Evolutionary conservation across 2,113 vertebrate species (phyloP).

Genomic region (Pelvicachromis taeniatus): DNA sequence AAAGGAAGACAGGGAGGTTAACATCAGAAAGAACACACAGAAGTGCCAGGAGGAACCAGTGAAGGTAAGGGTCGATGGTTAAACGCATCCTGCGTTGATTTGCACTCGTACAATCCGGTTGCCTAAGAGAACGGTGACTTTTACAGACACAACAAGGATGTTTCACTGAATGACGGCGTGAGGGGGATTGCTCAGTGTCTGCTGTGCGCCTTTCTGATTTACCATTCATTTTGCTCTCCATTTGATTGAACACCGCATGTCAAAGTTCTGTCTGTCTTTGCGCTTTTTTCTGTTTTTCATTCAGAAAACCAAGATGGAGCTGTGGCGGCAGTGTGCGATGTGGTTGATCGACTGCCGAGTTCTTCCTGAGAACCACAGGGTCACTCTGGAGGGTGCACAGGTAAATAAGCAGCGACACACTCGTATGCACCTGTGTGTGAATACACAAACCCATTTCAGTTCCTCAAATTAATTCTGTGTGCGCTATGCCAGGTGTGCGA

Average conservation of each 20-base stretch:
- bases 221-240: background rate
- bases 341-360: constrained; percentile 91
- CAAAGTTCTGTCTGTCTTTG: background rate
- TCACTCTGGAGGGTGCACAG: constrained; percentile 83
- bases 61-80: constrained; percentile 24
- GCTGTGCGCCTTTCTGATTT: background rate
- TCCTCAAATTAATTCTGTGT: background rate
- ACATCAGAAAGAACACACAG: background rate
- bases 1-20: constrained; percentile 7
- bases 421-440: background rate
- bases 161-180: background rate
- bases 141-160: background rate
- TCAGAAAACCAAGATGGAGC: constrained; percentile 78
- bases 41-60: background rate
- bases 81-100: background rate
- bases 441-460: background rate
- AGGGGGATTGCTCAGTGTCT: background rate
- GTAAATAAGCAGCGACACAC: constrained; percentile 71
- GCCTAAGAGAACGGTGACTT: background rate
- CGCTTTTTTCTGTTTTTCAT: background rate
- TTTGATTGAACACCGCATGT: background rate
- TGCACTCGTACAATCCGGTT: background rate
- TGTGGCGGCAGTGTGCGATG: constrained; percentile 85
- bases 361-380: constrained; percentile 86
- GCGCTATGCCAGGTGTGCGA: constrained; percentile 82